These are phyloP conservation scores for Carcinoscorpius rotundicauda DNA, from an alignment of 1,140 invertebrate species.

Conservation along the genomic window DNA sequence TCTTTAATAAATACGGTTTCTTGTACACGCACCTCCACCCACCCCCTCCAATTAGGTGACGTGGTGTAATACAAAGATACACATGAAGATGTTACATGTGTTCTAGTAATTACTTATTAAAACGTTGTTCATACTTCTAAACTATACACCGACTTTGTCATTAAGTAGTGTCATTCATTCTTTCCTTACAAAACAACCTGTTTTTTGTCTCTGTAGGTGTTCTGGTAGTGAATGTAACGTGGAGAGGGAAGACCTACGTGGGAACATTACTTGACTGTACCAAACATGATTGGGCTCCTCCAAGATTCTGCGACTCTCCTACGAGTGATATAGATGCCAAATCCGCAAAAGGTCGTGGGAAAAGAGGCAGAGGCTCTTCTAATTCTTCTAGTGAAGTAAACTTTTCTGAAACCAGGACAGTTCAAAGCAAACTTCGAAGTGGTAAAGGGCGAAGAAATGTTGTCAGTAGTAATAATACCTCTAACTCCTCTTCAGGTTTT, in stretches of 20 bases:
- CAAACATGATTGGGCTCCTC: constrained; percentile 92
- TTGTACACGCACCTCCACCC: too few species aligned
- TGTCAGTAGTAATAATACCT: constrained; percentile 22
- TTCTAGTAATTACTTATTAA: too few species aligned
- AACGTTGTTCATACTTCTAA: too few species aligned
- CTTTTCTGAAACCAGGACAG: constrained; percentile 68
- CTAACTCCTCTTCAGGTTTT: constrained; percentile 17
- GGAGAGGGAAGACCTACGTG: constrained; percentile 96
- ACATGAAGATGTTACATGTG: too few species aligned
- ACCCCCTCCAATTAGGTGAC: too few species aligned
- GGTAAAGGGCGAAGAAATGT: constrained; percentile 28
- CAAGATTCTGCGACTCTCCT: constrained; percentile 93
- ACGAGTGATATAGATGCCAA: constrained; percentile 88
- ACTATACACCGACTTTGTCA: too few species aligned
- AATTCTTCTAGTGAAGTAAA: constrained; percentile 49
- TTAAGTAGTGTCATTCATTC: too few species aligned
- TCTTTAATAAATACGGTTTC: too few species aligned
- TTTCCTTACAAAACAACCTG: too few species aligned
- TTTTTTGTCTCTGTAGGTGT: constrained; percentile 50
- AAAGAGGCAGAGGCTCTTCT: constrained; percentile 53
- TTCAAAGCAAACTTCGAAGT: constrained; percentile 44
- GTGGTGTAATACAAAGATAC: too few species aligned
- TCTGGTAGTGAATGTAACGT: constrained; percentile 94
- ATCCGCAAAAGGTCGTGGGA: constrained; percentile 74
- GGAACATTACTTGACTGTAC: constrained; percentile 93